These are phyloP conservation scores for Xestobium rufovillosum DNA, from an alignment of 2,888 invertebrate species.

Conservation along the genomic window DNA sequence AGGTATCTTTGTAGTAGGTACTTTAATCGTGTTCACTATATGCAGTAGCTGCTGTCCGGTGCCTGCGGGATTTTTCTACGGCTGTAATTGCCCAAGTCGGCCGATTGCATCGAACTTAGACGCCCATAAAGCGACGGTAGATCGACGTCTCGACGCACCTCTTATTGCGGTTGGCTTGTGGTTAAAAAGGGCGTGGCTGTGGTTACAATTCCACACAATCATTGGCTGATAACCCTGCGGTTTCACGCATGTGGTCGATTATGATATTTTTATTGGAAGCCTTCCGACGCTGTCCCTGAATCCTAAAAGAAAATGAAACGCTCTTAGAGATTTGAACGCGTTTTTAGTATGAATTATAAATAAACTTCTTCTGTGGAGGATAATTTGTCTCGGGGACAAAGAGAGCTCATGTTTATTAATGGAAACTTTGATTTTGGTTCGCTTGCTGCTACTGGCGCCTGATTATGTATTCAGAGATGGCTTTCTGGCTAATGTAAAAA, in stretches of 20 bases:
- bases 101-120: too few relatives aligned
- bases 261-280: conserved; percentile 43
- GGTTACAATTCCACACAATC: conserved; percentile 51
- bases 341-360: not conserved
- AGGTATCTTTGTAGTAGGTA: too few relatives aligned
- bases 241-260: conserved; percentile 47
- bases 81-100: too few relatives aligned
- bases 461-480: conserved; percentile 36
- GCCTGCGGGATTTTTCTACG: too few relatives aligned
- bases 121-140: conserved; percentile 34
- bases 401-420: conserved; percentile 34
- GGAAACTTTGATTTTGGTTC: conserved; percentile 33
- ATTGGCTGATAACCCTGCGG: conserved; percentile 55
- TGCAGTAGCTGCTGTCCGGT: too few relatives aligned
- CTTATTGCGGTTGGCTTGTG: conserved; percentile 52
- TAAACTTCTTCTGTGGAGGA: conserved; percentile 14
- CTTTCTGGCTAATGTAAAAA: conserved; percentile 36
- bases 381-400: conserved; percentile 26
- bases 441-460: conserved; percentile 31
- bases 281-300: not conserved
- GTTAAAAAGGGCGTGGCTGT: conserved; percentile 56
- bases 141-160: conserved; percentile 42
- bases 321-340: too few relatives aligned
- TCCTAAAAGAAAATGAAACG: too few relatives aligned
- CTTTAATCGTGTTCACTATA: too few relatives aligned